These are phyloP conservation scores for Nibea albiflora DNA, from an alignment of 2,113 vertebrate species.

Conservation along the genomic window DNA sequence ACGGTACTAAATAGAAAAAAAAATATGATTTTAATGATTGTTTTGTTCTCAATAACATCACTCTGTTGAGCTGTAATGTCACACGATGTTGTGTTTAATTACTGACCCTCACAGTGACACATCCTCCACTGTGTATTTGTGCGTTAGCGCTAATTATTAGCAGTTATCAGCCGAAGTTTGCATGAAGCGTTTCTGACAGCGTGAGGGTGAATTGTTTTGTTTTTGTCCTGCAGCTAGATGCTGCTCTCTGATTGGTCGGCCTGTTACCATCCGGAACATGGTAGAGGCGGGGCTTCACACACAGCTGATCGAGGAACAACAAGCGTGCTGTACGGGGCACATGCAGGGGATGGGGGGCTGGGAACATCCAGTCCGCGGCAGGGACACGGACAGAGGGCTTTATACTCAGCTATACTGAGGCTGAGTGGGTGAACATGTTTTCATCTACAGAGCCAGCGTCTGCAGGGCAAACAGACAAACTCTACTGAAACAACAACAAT, in stretches of 20 bases:
- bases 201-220: conserved; percentile 84
- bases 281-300: conserved; percentile 83
- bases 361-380: conserved; percentile 33
- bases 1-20: rapidly evolving
- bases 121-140: not conserved
- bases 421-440: not conserved
- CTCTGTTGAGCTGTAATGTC: not conserved
- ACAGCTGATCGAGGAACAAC: conserved; percentile 90
- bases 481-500: no score
- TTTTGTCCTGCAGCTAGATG: conserved; percentile 85
- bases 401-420: not conserved
- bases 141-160: not conserved
- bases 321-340: conserved; percentile 76
- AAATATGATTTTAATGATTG: not conserved
- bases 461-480: no score
- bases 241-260: conserved; percentile 88
- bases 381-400: conserved; percentile 5
- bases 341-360: conserved; percentile 56
- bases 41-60: not conserved
- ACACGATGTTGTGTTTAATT: not conserved
- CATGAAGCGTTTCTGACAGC: conserved; percentile 65
- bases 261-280: conserved; percentile 98
- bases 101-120: not conserved
- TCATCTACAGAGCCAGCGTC: no score
- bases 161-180: conserved; percentile 52